Evolutionary conservation across 2,113 vertebrate species (phyloP).

Genomic region (Tiliqua scincoides): DNA sequence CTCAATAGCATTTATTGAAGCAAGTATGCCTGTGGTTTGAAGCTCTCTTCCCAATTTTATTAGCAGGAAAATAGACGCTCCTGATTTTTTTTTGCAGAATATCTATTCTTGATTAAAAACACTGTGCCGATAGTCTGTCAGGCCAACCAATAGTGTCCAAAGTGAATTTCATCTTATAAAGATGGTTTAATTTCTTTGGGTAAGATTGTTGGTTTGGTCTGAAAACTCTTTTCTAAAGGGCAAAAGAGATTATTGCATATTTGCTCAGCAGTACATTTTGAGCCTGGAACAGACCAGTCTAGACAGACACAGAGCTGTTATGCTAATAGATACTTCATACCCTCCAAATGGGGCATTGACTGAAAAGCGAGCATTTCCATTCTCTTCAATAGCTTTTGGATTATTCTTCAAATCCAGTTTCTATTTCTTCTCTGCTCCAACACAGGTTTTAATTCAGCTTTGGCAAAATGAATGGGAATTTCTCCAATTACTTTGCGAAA

Average conservation of each 20-base stretch:
- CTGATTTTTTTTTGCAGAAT: constrained; percentile 6
- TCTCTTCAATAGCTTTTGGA: constrained; percentile 58
- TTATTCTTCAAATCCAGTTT: constrained; percentile 51
- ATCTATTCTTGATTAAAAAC: not conserved
- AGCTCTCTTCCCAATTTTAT: constrained; percentile 3
- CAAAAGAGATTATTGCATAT: constrained; percentile 6
- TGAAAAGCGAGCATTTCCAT: not conserved
- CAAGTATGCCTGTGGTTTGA: constrained; percentile 33
- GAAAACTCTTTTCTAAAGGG: constrained; percentile 47
- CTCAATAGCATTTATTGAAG: not conserved
- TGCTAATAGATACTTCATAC: constrained; percentile 4
- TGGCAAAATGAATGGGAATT: constrained; percentile 16
- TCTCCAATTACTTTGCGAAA: constrained; percentile 48
- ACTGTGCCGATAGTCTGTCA: constrained; percentile 34
- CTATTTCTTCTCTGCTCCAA: constrained; percentile 4
- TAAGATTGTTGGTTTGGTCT: constrained; percentile 23
- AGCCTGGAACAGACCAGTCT: constrained; percentile 49
- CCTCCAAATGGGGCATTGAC: constrained; percentile 33
- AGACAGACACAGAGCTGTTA: constrained; percentile 40
- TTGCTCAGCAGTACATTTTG: constrained; percentile 34
- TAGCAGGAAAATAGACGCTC: constrained; percentile 28
- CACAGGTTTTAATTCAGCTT: constrained; percentile 20
- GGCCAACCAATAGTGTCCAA: constrained; percentile 44
- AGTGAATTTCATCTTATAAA: constrained; percentile 36
- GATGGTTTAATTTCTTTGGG: constrained; percentile 12